Evolutionary conservation across 2,797 vertebrate genomes (phyloP), one percentile per base, ranked within the genome.

Genomic region (Chelon auratus): DNA sequence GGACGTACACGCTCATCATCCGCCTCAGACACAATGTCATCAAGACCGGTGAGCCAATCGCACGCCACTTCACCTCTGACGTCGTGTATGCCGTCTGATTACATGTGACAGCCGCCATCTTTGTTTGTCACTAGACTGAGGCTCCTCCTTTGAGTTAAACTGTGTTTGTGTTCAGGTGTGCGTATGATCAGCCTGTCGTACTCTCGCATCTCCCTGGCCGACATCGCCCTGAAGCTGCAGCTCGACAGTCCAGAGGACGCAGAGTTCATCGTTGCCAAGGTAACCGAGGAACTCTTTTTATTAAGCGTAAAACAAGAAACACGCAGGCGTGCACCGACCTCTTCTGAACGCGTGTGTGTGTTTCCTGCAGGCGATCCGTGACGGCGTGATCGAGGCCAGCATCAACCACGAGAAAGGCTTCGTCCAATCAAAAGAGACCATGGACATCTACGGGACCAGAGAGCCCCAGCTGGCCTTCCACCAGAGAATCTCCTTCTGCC

Each of bases 361-460:
- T 45, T 33, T 15, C 50, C 1, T 20, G 3, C 88, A 99, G 98
- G 97, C 97, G 10, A 99, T 99, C 83, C 95, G 98, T 14, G 98
- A 99, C 0, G 97, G 98, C 0, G 98, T 99, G 47, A 99, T 99
- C 0, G 98, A 99, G 91, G 98, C 98, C 70, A 99, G 97, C 91
- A 99, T 99, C 81, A 99, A 99, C 91, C 98, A 99, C 0, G 98
- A 99, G 92, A 99, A 98, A 81, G 97, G 98, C 69, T 99, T 97
- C 0, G 96, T 99, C 14, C 98, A 99, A 89, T 99, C 97, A 3
- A 99, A 99, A 82, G 97, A 99, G 90, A 99, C 95, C 78, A 98
- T 96, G 15, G 97, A 99, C 78, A 98, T 99, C 79, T 99, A 99
- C 36, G 97, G 97, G 10, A 99, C 98, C 0, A 93, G 97, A 24